Base-by-base conservation (phyloP, 2,113 vertebrate species). In the Callithrix jacchus region DNA sequence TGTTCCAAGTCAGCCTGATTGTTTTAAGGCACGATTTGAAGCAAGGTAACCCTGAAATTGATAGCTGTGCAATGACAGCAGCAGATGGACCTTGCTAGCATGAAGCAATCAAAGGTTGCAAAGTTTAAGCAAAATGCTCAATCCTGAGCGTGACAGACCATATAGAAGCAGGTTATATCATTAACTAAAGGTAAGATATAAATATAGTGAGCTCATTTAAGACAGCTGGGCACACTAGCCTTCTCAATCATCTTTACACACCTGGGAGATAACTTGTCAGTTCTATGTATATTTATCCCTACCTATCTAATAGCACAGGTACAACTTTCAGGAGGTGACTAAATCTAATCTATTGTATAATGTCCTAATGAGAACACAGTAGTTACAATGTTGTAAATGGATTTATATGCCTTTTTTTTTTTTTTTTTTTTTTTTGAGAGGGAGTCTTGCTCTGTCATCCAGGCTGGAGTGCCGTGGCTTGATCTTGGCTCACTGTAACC, bases 101-200 rank as follows among this genome's bases (percentile, higher is more conserved):
- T 66, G 94, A 97, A 85, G 74, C 87, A 64, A 91, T 93, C 84
- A 96, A 95, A 97, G 80, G 56, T 76, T 82, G 37, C n/a, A 61
- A 95, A 79, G 89, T 85, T 93, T 66, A 91, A 76, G 81, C 87
- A 89, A 71, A 95, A 93, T 52, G 25, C 66, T 97, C 92, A 73
- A 93, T 97, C 90, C 84, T 93, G 89, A 92, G 85, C 87, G 92
- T 90, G 95, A 90, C 96, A 93, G 82, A 86, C 80, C 84, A 87
- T 64, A 73, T 5, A 94, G 80, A 86, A 52, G 35, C 56, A 97
- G 92, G 81, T 90, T 96, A 90, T 66, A 68, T 94, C 87, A 92
- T 96, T 96, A 95, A 56, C 56, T 40, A 94, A 96, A 97, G 93
- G 94, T 93, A 86, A 94, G 23, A 40, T 66, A 79, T 70, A 89